Evolutionary conservation across 2,888 invertebrate species (phyloP).

Genomic region (Volucella inflata): DNA sequence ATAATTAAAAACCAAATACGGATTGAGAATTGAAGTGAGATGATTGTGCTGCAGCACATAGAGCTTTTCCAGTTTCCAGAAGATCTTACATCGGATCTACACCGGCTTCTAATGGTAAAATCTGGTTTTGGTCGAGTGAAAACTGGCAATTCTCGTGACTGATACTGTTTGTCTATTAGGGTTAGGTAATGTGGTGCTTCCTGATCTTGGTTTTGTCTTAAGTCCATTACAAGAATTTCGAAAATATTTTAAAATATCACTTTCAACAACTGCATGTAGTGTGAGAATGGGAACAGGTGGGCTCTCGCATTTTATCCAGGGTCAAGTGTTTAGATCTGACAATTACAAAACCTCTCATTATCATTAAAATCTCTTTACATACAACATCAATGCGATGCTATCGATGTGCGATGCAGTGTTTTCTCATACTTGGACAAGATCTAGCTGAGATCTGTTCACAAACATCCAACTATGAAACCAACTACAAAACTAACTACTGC

Average conservation of each 20-base stretch:
- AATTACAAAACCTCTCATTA: constrained; percentile 43
- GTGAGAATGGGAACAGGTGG: constrained; percentile 31
- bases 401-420: constrained; percentile 58
- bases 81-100: constrained; percentile 17
- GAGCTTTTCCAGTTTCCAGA: constrained; percentile 55
- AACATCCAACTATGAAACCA: constrained; percentile 53
- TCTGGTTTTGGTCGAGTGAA: constrained; percentile 34
- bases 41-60: background rate
- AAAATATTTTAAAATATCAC: constrained; percentile 18
- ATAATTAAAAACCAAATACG: constrained; percentile 23
- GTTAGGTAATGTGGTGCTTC: constrained; percentile 6
- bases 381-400: constrained; percentile 54
- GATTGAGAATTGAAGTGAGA: background rate
- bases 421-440: constrained; percentile 60
- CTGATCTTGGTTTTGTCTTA: background rate
- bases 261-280: background rate
- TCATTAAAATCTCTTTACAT: constrained; percentile 58
- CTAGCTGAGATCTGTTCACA: constrained; percentile 52
- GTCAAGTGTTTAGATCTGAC: constrained; percentile 42
- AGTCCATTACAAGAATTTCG: background rate
- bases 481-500: constrained; percentile 21
- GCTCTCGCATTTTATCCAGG: constrained; percentile 39
- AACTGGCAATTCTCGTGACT: constrained; percentile 46
- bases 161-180: constrained; percentile 36
- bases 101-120: constrained; percentile 32